Conservation (phyloP, 2,113 vertebrate genomes). For the Thymallus thymallus region DNA sequence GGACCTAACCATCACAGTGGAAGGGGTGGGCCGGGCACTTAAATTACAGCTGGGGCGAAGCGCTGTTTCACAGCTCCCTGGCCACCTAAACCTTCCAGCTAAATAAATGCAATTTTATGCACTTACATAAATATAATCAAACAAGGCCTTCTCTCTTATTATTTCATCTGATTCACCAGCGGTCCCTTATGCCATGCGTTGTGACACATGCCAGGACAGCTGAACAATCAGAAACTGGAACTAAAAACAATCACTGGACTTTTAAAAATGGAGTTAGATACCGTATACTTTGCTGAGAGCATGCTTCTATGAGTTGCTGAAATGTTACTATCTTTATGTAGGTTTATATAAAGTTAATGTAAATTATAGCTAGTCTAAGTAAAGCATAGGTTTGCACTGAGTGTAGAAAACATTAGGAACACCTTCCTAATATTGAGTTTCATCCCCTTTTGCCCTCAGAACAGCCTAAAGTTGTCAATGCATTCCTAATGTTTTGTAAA, state of each 20-base stretch:
- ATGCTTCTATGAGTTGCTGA: background rate
- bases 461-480: too few relatives aligned
- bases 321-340: slow-evolving; percentile 47
- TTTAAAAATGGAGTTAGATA: slow-evolving; percentile 40
- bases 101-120: slow-evolving; percentile 71
- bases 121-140: slow-evolving; percentile 73
- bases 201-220: slow-evolving; percentile 50
- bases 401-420: too few relatives aligned
- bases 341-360: background rate
- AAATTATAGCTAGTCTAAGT: too few relatives aligned
- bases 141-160: slow-evolving; percentile 63
- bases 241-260: slow-evolving; percentile 47
- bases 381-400: too few relatives aligned
- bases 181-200: slow-evolving; percentile 53
- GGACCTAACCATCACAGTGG: slow-evolving; percentile 44
- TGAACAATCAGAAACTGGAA: slow-evolving; percentile 47
- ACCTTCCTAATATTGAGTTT: too few relatives aligned
- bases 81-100: slow-evolving; percentile 58
- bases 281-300: slow-evolving; percentile 1
- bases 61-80: slow-evolving; percentile 57
- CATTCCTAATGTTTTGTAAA: too few relatives aligned
- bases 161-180: slow-evolving; percentile 51
- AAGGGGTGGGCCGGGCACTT: slow-evolving; percentile 45
- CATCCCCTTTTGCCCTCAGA: too few relatives aligned
- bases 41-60: slow-evolving; percentile 47